phyloP scores from a whole-genome alignment of 2,888 invertebrate genomes.

The Synergus gifuensis region DNA sequence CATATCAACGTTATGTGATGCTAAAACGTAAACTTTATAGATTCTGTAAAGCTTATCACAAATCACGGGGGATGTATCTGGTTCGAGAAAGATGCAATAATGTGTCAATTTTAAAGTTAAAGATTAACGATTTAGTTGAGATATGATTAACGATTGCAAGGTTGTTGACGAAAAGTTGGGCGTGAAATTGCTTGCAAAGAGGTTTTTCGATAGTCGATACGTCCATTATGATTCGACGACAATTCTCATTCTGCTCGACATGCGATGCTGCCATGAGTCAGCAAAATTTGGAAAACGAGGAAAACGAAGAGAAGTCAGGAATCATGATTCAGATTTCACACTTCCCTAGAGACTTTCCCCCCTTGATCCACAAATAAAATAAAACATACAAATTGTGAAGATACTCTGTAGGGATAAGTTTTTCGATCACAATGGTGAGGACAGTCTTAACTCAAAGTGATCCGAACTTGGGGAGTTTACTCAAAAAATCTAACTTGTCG shows the following conservation, averaged over 20 bases:
- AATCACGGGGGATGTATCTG: not conserved
- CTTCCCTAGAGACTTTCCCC: not conserved
- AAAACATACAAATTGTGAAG: not conserved
- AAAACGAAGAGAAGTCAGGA: slow-evolving; percentile 4
- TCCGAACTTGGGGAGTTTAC: not conserved
- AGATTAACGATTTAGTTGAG: slow-evolving; percentile 1
- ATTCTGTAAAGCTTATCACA: not conserved
- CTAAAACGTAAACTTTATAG: too few relatives aligned
- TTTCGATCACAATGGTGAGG: not conserved
- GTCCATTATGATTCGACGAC: not conserved
- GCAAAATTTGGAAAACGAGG: not conserved
- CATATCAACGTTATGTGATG: too few relatives aligned
- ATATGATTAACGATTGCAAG: slow-evolving; percentile 1
- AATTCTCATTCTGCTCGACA: not conserved
- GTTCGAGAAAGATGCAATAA: not conserved
- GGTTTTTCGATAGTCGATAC: not conserved
- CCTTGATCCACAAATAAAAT: not conserved
- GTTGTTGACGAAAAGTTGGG: not conserved
- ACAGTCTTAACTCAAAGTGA: not conserved
- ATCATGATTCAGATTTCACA: not conserved
- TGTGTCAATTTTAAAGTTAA: not conserved
- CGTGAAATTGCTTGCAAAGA: not conserved
- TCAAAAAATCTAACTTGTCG: not conserved
- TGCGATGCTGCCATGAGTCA: not conserved
- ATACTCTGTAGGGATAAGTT: not conserved